A percentile compares a stretch with the other conserved stretches of the same genome.
phyloP scores from a whole-genome alignment of 2,888 invertebrate species.

The Ischnura elegans region DNA sequence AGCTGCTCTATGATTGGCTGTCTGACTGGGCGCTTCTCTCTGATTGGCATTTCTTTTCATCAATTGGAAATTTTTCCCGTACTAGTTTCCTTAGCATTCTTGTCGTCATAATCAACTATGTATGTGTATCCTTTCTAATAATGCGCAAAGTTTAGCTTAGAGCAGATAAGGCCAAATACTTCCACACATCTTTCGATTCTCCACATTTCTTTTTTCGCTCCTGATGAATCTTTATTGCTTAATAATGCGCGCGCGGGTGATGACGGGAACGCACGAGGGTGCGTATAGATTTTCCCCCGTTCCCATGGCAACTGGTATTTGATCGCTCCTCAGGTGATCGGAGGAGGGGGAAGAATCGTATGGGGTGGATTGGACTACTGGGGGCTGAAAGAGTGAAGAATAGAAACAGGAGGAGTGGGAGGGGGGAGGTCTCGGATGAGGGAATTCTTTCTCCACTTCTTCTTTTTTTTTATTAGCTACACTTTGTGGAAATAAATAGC shows the following conservation, averaged over 20 bases:
- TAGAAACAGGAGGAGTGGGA: neutral
- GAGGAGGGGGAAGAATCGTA: neutral
- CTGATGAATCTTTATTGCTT: constrained; percentile 53
- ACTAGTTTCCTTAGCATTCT: no score
- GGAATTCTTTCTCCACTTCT: neutral
- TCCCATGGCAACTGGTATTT: constrained; percentile 35
- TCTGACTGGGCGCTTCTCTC: no score
- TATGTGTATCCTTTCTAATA: no score
- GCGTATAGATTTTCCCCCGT: constrained; percentile 52
- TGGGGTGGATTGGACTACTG: no score
- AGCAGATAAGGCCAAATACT: no score
- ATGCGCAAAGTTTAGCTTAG: no score
- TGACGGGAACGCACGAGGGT: neutral
- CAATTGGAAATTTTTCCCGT: no score
- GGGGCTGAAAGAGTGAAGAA: no score
- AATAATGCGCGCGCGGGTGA: constrained; percentile 32
- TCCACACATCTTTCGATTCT: neutral
- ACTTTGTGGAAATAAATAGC: constrained; percentile 44
- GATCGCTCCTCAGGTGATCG: constrained; percentile 33
- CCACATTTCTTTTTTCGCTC: neutral
- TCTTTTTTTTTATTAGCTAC: neutral
- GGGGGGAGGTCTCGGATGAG: neutral
- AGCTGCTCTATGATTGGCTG: no score
- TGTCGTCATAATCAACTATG: no score
- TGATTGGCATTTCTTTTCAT: no score